Base-by-base conservation (phyloP, 2,888 invertebrate species). In the Corythucha ciliata region DNA sequence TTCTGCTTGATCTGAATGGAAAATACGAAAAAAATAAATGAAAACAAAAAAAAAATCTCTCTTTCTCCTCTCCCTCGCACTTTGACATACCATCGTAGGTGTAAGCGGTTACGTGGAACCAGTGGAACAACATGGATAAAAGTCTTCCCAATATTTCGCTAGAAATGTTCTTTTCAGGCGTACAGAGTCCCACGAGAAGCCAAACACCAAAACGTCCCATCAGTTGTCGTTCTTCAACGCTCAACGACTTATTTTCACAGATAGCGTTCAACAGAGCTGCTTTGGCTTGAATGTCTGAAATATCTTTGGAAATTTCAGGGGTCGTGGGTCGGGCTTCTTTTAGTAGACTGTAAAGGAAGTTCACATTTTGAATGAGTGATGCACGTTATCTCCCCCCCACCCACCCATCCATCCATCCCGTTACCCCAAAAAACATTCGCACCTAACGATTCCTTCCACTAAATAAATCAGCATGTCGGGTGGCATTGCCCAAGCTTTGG, bases 91-190 rank as follows among this genome's bases (percentile, higher is more conserved):
- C 90, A 70, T 94, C 92, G 65, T 91, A 92, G 7, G 96, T 82
- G 69, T 90, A 92, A 2, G 96, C 93, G 14, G 97, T 98, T 63
- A 93, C 87, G 70, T 97, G 91, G 73, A 97, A 99, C 98, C 98
- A 98, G 69, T 97, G 94, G 71, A 97, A 98, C 57, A 98, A 76
- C 77, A 96, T 94, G 25, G 93, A 89, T 44, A 98, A 75, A 61
- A 99, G 76, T 56, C 96, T 77, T 6, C 96, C 96, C 52, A 63
- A 54, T 33, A 62, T 53, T 61, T 61, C 52, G 58, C 62, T 49
- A n/a, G 63, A 60, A 21, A 61, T 61, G 45, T 61, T 57, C 21
- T 81, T 75, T 57, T 78, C 80, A 0, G 88, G 87, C 12, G 83
- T 81, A 66, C 88, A 96, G 56, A 96, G 77, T 10, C 94, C 94